Base-by-base conservation (phyloP, 2,888 invertebrate genomes). In the Drosophila prostipennis region DNA sequence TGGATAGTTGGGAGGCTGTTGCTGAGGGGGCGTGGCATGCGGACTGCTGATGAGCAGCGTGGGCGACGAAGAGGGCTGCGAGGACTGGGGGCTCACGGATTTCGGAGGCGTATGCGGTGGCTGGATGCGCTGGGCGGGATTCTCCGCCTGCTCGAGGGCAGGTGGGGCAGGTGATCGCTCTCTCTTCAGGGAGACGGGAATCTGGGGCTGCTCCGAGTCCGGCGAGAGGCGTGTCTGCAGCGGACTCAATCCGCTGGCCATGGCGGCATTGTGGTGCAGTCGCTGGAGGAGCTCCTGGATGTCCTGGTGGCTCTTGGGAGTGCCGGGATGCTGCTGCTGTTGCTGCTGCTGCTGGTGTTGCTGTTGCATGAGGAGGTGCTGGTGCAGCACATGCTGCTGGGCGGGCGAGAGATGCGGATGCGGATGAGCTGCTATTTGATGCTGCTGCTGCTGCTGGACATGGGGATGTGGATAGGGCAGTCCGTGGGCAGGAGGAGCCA, bases 31-130 rank as follows among this genome's bases (percentile, higher is more conserved):
- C 57, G 78, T 82, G 39, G 74, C 77, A 60, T 84, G 89, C 60
- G 91, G 89, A 72, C 87, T 89, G 71, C 79, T 76, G 65, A 78
- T 55, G 57, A 86, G 72, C 64, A 89, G 34, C 5, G 77, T 74
- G 68, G 86, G 89, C 42, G 86, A 88, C 4, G 89, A 89, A 4
- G 91, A 89, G 6, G 90, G 89, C 67, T 90, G 91, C 56, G 91
- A 91, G 8, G 90, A 89, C 52, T 87, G 86, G 4, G 91, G 91
- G 34, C 91, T 91, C 8, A 91, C 89, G 11, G 91, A 91, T 45
- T 90, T 90, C 23, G 91, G 91, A 16, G 91, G 91, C 19, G 91
- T 91, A 46, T 91, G 91, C 0, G 91, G 90, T 19, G 91, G 91
- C 64, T 91, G 91, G 32, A 91, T 91, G 40, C 91, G 91, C 63